Evolutionary conservation across 2,888 invertebrate species (phyloP).

Genomic region (Hypolimnas misippus): DNA sequence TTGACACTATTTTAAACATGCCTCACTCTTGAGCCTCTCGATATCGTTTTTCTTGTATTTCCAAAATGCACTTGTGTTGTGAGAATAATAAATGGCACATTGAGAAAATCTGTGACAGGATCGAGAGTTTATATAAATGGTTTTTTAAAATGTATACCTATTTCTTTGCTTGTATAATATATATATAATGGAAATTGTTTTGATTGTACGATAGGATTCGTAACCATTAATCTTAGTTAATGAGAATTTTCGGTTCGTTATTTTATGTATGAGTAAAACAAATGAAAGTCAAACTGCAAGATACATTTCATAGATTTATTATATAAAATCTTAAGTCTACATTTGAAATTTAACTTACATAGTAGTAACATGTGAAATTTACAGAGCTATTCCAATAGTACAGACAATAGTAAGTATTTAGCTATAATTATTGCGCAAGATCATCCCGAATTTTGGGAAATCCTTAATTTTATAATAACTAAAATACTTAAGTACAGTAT

Average conservation of each 20-base stretch:
- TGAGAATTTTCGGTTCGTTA: not conserved
- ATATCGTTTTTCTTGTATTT: slow-evolving; percentile 29
- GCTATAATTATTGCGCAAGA: slow-evolving; percentile 82
- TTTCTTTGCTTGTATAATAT: no score
- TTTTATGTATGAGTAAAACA: no score
- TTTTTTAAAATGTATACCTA: not conserved
- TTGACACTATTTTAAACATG: slow-evolving; percentile 77
- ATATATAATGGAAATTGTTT: not conserved
- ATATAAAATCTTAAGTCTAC: slow-evolving; percentile 83
- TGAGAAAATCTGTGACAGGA: slow-evolving; percentile 8
- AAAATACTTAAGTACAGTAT: slow-evolving; percentile 74
- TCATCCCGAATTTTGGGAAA: slow-evolving; percentile 61
- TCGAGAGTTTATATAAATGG: not conserved
- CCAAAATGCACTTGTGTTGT: slow-evolving; percentile 13
- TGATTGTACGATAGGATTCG: not conserved
- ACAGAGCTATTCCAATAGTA: slow-evolving; percentile 79
- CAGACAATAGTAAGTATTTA: slow-evolving; percentile 78
- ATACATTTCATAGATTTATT: slow-evolving; percentile 83
- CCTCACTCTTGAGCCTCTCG: slow-evolving; percentile 42
- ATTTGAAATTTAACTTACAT: slow-evolving; percentile 76
- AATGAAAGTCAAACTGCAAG: slow-evolving; percentile 67
- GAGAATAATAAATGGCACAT: slow-evolving; percentile 12
- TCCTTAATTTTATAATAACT: slow-evolving; percentile 66
- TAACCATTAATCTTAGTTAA: not conserved
- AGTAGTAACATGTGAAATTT: slow-evolving; percentile 82